Evolutionary conservation across 2,888 invertebrate genomes (phyloP).

Genomic region (Lycophotia porphyrea): DNA sequence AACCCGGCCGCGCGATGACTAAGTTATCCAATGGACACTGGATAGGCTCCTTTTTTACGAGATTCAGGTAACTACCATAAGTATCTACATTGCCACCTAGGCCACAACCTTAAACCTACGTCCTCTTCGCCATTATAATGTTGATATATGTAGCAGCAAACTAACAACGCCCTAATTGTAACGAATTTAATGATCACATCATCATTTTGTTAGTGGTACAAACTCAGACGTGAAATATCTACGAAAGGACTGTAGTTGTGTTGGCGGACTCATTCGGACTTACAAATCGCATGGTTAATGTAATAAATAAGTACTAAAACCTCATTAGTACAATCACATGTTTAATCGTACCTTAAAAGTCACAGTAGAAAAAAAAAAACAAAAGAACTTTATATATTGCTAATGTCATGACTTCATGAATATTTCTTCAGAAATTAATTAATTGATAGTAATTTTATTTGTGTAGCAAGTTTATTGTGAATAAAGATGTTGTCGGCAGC

Average conservation of each 20-base stretch:
- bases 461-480: conserved; percentile 27
- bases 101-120: no score
- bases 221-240: no score
- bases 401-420: conserved; percentile 17
- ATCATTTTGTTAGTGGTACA: background rate
- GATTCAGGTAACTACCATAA: no score
- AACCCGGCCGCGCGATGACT: no score
- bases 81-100: no score
- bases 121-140: no score
- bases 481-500: conserved; percentile 88
- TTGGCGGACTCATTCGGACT: background rate
- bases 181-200: no score
- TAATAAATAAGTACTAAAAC: background rate
- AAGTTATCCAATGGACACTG: no score
- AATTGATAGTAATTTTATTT: conserved; percentile 35
- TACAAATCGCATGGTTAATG: background rate
- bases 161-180: no score
- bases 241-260: background rate
- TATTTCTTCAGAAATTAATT: conserved; percentile 3
- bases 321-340: conserved; percentile 16
- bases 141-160: no score
- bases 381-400: no score
- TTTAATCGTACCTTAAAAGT: background rate
- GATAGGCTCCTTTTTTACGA: no score
- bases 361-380: background rate